These are phyloP conservation scores for Phalloptychus januarius DNA, from an alignment of 2,797 vertebrate species.

Conservation along the genomic window DNA sequence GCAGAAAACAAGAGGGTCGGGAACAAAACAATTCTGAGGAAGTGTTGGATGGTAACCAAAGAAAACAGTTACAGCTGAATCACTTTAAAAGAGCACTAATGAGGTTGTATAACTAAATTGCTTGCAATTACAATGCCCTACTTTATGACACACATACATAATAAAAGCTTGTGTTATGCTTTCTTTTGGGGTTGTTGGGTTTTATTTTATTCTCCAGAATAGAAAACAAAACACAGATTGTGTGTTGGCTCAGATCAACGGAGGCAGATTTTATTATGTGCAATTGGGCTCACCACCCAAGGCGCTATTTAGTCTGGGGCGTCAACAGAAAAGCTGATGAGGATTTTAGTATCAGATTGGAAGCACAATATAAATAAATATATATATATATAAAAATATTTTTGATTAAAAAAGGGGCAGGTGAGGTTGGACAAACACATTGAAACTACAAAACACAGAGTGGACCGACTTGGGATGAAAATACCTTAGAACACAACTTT, in stretches of 20 bases:
- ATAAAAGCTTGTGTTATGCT: slow-evolving; percentile 44
- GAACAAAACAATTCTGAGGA: slow-evolving; percentile 25
- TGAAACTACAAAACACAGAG: background rate
- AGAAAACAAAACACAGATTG: slow-evolving; percentile 10
- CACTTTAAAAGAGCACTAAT: slow-evolving; percentile 39
- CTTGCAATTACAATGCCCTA: slow-evolving; percentile 23
- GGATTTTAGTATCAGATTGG: background rate
- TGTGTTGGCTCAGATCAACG: slow-evolving; percentile 34
- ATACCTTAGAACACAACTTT: background rate
- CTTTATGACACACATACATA: slow-evolving; percentile 35
- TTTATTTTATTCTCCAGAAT: slow-evolving; percentile 38
- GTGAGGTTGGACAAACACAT: too few relatives aligned
- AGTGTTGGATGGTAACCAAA: slow-evolving; percentile 15
- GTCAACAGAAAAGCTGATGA: background rate
- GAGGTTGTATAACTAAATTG: slow-evolving; percentile 47
- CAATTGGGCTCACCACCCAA: background rate
- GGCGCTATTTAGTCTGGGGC: background rate
- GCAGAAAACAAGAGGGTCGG: background rate
- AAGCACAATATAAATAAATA: too few relatives aligned
- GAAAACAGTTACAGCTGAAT: slow-evolving; percentile 3
- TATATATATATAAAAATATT: background rate
- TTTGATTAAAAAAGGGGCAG: background rate
- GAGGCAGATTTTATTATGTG: too few relatives aligned
- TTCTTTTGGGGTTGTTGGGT: background rate
- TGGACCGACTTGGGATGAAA: background rate